These are phyloP conservation scores for Conomelus anceps DNA, from an alignment of 2,888 invertebrate species.

Conservation along the genomic window DNA sequence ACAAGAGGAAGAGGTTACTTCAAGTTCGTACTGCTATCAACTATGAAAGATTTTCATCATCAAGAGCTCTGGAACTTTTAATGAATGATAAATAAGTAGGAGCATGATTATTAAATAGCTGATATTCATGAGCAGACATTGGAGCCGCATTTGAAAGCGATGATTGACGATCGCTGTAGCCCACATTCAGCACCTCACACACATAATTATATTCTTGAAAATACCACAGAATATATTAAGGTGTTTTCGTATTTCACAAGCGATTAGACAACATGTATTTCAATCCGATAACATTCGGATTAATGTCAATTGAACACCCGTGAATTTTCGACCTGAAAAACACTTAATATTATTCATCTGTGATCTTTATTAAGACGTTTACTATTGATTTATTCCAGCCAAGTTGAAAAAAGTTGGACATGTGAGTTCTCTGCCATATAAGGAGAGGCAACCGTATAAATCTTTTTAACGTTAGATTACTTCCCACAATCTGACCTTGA, in stretches of 20 bases:
- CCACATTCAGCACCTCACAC: neutral
- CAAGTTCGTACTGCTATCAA: too few species aligned
- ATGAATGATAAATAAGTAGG: neutral
- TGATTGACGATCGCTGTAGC: neutral
- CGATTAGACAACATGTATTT: neutral
- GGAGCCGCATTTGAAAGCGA: neutral
- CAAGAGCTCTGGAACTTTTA: neutral
- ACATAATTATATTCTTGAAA: neutral
- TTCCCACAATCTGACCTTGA: neutral
- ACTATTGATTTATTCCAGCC: neutral
- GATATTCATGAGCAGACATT: neutral
- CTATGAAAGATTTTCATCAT: too few species aligned
- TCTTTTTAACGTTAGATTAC: neutral
- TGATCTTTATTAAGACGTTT: neutral
- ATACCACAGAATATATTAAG: neutral
- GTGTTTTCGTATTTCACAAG: neutral
- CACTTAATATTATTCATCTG: neutral
- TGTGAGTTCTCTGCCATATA: neutral
- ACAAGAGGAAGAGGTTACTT: too few species aligned
- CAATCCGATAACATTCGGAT: neutral
- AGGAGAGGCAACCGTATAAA: neutral
- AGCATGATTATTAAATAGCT: neutral
- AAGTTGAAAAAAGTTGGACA: neutral
- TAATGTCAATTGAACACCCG: neutral
- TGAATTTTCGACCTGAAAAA: neutral